Base-by-base conservation (phyloP, 1,140 invertebrate genomes). In the Nilaparvata lugens region DNA sequence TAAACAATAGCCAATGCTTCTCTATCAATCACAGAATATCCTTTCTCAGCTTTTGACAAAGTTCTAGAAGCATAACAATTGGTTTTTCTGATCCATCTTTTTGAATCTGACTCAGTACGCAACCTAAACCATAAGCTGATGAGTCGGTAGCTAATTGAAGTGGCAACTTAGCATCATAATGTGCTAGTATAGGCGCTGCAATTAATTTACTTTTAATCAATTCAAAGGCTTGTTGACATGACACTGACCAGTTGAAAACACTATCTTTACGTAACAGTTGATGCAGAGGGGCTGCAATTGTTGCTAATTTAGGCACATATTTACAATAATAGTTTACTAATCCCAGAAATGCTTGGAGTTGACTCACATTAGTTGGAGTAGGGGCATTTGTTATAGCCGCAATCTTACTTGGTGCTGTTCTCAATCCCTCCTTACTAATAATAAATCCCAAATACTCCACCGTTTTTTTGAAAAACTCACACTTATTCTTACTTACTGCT, bases 1-100 rank as follows among this genome's bases (percentile, higher is more conserved):
- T 71, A 77, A 42, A 79, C 61, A 24, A 82, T 72, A 4, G 73
- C 71, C 11, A 78, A 67, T 0, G 71, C 77, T 68, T n/a, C n/a
- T n/a, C n/a, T n/a, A n/a, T n/a, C n/a, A n/a, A n/a, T n/a, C n/a
- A n/a, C n/a, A n/a, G n/a, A n/a, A n/a, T n/a, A n/a, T n/a, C n/a
- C n/a, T n/a, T n/a, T n/a, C n/a, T n/a, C n/a, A n/a, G n/a, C n/a
- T n/a, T n/a, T n/a, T n/a, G n/a, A n/a, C n/a, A n/a, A n/a, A n/a
- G n/a, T n/a, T n/a, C n/a, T n/a, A n/a, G n/a, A n/a, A n/a, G n/a
- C n/a, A n/a, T n/a, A n/a, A n/a, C n/a, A n/a, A n/a, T n/a, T n/a
- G n/a, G n/a, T n/a, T n/a, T n/a, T n/a, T n/a, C n/a, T n/a, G n/a
- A n/a, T n/a, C n/a, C n/a, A n/a, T n/a, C n/a, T n/a, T n/a, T n/a